A percentile compares a stretch with the other conserved stretches of the same genome.
Conservation (phyloP, 2,888 invertebrate genomes). For the Dioctria linearis region DNA sequence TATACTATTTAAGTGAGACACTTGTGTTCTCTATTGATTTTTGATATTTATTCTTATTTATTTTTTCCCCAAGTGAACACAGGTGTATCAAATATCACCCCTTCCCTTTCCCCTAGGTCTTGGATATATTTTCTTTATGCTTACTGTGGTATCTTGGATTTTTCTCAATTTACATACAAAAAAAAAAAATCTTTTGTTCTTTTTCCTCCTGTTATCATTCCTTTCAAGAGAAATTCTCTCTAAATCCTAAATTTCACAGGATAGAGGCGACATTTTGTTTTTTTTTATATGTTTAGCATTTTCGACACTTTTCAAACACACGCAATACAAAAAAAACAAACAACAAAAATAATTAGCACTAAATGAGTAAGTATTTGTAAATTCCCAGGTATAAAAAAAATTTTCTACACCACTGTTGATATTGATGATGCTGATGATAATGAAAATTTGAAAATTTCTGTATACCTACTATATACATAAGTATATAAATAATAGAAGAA, state of each 20-base stretch:
- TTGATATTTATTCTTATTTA: conserved; percentile 5
- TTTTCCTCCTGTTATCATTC: too few species aligned
- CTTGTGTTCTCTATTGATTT: conserved; percentile 38
- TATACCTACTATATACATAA: too few species aligned
- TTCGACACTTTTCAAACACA: conserved; percentile 3
- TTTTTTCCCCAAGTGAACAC: neutral
- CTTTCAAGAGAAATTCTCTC: too few species aligned
- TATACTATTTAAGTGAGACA: conserved; percentile 29
- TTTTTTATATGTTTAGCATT: neutral
- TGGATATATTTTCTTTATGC: neutral
- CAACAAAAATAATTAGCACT: too few species aligned
- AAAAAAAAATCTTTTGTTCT: neutral
- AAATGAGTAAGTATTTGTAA: too few species aligned
- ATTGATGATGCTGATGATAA: neutral
- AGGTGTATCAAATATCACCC: too few species aligned
- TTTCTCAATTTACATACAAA: conserved; percentile 12
- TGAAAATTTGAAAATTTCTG: conserved; percentile 22
- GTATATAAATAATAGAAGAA: too few species aligned
- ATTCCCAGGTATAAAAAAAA: too few species aligned
- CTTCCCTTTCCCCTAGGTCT: too few species aligned
- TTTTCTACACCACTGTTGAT: neutral
- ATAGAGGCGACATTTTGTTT: too few species aligned
- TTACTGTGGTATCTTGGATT: conserved; percentile 6
- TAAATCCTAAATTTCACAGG: too few species aligned
- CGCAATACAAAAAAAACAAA: neutral